Conservation (phyloP, 1,140 invertebrate genomes). For the Physella acuta region DNA sequence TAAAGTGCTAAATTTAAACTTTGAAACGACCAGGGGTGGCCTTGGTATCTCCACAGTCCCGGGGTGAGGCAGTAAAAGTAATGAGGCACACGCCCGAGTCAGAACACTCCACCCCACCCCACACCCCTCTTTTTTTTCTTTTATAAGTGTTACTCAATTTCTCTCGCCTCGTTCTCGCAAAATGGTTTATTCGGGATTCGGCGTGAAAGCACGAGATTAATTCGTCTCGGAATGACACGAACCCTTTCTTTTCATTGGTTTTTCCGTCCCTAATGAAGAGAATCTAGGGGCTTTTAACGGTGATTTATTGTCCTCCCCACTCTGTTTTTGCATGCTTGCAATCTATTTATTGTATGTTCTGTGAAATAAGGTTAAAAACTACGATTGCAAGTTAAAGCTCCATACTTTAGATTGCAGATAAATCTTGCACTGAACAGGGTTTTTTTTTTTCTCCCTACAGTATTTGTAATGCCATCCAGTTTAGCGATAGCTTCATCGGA, state of each 20-base stretch:
- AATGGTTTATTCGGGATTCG: constrained; percentile 6
- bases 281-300: constrained; percentile 19
- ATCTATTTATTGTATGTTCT: constrained; percentile 15
- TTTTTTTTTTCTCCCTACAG: too few relatives aligned
- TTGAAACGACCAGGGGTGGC: too few relatives aligned
- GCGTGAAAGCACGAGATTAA: constrained; percentile 8
- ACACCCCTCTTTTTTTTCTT: not conserved
- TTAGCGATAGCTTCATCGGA: not conserved
- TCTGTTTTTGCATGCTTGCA: constrained; percentile 14
- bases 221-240: not conserved
- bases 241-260: constrained; percentile 10
- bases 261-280: constrained; percentile 8
- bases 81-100: too few relatives aligned
- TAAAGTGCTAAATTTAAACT: too few relatives aligned
- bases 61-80: too few relatives aligned
- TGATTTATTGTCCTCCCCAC: constrained; percentile 8
- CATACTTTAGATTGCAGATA: constrained; percentile 5
- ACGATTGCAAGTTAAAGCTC: not conserved
- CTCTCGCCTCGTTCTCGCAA: not conserved
- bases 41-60: too few relatives aligned
- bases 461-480: not conserved
- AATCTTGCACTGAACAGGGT: constrained; percentile 4
- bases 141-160: constrained; percentile 21
- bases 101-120: not conserved
- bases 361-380: not conserved